These are phyloP conservation scores for Coreius guichenoti DNA, from an alignment of 2,797 vertebrate genomes.

Conservation along the genomic window DNA sequence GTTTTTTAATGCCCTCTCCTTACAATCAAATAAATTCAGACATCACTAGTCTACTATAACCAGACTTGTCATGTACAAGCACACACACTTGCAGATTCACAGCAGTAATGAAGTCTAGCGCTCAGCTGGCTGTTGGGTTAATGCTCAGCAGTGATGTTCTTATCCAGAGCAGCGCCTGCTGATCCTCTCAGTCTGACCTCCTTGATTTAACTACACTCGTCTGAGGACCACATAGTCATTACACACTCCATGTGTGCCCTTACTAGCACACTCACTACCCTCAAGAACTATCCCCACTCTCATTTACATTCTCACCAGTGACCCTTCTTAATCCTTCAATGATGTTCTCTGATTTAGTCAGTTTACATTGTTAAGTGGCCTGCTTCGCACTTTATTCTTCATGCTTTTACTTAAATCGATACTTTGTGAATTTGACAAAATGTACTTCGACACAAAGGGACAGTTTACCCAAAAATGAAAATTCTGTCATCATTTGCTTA, in stretches of 20 bases:
- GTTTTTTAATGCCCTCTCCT: background rate
- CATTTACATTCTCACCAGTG: background rate
- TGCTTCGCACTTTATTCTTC: background rate
- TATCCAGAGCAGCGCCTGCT: background rate
- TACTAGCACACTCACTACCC: background rate
- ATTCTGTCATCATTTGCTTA: background rate
- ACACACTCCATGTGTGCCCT: background rate
- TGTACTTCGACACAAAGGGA: background rate
- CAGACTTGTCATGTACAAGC: background rate
- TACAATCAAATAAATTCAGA: background rate
- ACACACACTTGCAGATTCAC: background rate
- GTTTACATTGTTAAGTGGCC: background rate
- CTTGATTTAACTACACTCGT: constrained; percentile 19
- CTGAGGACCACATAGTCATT: constrained; percentile 2
- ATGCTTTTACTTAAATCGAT: background rate
- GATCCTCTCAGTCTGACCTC: constrained; percentile 8
- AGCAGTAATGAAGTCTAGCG: constrained; percentile 16
- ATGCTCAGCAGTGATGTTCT: background rate
- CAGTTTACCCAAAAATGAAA: background rate
- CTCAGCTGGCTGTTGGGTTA: constrained; percentile 12
- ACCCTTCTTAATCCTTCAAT: background rate
- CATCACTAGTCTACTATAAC: background rate
- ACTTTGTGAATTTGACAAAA: background rate
- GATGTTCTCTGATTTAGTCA: background rate
- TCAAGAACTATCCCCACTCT: background rate